Conservation (phyloP, 2,888 invertebrate genomes). For the Caenorhabditis plicata region DNA sequence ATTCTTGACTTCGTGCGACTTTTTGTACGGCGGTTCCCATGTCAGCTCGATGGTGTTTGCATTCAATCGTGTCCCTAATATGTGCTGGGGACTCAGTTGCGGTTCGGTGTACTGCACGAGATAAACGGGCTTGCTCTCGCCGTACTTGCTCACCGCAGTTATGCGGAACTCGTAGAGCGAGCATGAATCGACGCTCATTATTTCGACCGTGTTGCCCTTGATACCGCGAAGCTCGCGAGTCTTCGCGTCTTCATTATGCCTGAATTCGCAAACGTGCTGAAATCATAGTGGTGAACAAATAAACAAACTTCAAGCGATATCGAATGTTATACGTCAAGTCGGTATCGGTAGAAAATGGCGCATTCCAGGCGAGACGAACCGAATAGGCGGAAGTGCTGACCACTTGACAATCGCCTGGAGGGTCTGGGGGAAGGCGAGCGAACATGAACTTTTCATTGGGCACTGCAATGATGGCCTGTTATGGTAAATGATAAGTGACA, state of each 20-base stretch:
- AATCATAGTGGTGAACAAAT: neutral
- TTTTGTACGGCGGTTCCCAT: constrained; percentile 64
- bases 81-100: constrained; percentile 63
- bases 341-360: constrained; percentile 60
- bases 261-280: constrained; percentile 6
- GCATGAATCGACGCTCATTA: constrained; percentile 63
- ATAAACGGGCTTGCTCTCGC: constrained; percentile 62
- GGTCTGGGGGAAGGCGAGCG: constrained; percentile 63
- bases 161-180: constrained; percentile 63
- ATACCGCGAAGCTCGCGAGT: constrained; percentile 52
- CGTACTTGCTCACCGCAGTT: constrained; percentile 61
- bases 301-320: constrained; percentile 56
- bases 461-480: constrained; percentile 38
- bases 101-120: constrained; percentile 65
- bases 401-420: constrained; percentile 62
- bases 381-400: constrained; percentile 64
- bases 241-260: constrained; percentile 52
- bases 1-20: constrained; percentile 61
- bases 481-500: neutral
- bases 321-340: constrained; percentile 51
- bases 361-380: constrained; percentile 61
- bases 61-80: constrained; percentile 55
- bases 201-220: constrained; percentile 53
- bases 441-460: constrained; percentile 64
- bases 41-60: constrained; percentile 61